These are phyloP conservation scores for Petrocephalus zakoni DNA, from an alignment of 2,113 vertebrate genomes.

Conservation along the genomic window DNA sequence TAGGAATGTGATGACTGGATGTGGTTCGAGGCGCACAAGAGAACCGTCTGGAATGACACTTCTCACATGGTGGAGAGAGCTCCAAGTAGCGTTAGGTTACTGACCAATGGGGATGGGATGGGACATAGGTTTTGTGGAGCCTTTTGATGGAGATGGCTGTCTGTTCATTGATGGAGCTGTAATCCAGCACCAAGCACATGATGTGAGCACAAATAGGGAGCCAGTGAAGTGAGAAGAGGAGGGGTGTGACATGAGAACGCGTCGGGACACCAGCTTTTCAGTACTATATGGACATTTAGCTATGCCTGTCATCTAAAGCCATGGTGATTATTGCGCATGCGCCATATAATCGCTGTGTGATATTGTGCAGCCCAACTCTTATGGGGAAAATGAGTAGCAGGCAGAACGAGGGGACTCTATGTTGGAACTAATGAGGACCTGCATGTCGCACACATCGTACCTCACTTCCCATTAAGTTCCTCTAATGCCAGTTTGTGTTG, in stretches of 20 bases:
- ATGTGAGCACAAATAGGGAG: neutral
- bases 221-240: neutral
- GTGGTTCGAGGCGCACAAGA: neutral
- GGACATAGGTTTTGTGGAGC: neutral
- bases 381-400: neutral
- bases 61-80: neutral
- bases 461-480: too few relatives aligned
- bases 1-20: neutral
- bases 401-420: neutral
- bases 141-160: neutral
- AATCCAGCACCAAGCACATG: neutral
- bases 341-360: too few relatives aligned
- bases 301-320: too few relatives aligned
- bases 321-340: too few relatives aligned
- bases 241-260: neutral
- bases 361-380: too few relatives aligned
- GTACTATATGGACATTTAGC: too few relatives aligned
- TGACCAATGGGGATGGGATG: neutral
- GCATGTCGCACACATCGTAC: too few relatives aligned
- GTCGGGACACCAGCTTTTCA: neutral
- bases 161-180: neutral
- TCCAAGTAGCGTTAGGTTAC: neutral
- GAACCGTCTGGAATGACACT: neutral
- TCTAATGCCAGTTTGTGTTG: too few relatives aligned
- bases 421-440: too few relatives aligned